A percentile compares a stretch with the other conserved stretches of the same genome.
Conservation (phyloP, 1,140 invertebrate species). For the Heliconius nattereri region DNA sequence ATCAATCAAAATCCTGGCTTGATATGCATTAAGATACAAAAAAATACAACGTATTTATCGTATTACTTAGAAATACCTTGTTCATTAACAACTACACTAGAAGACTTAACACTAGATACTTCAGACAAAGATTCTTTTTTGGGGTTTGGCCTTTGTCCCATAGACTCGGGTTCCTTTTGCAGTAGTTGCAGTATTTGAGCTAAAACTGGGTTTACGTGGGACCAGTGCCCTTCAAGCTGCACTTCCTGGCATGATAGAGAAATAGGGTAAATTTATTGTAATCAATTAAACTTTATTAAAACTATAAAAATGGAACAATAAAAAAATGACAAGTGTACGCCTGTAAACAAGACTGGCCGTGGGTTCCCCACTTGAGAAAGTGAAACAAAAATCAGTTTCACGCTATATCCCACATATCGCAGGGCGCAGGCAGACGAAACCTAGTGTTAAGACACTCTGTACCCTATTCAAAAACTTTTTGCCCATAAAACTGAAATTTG, state of each 20-base stretch:
- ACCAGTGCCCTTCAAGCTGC: slow-evolving; percentile 67
- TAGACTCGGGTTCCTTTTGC: slow-evolving; percentile 45
- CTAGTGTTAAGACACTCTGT: no score
- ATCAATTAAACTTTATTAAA: no score
- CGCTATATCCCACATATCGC: no score
- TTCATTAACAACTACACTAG: neutral
- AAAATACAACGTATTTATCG: neutral
- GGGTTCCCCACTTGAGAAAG: no score
- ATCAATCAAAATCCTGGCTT: no score
- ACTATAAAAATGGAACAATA: no score
- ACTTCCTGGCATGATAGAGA: slow-evolving; percentile 49
- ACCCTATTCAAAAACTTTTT: no score
- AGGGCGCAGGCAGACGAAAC: no score
- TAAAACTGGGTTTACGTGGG: slow-evolving; percentile 58
- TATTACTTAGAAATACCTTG: neutral
- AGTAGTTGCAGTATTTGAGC: slow-evolving; percentile 63
- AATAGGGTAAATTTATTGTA: neutral
- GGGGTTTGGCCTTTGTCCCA: neutral
- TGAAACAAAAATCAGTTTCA: no score
- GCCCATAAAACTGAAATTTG: no score
- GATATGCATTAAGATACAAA: neutral
- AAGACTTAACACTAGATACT: neutral
- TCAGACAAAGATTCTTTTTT: neutral
- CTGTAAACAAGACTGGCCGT: no score
- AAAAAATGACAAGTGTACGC: no score